These are phyloP conservation scores for Micromussa lordhowensis DNA, from an alignment of 92 coral and sea anemone species.

Conservation along the genomic window DNA sequence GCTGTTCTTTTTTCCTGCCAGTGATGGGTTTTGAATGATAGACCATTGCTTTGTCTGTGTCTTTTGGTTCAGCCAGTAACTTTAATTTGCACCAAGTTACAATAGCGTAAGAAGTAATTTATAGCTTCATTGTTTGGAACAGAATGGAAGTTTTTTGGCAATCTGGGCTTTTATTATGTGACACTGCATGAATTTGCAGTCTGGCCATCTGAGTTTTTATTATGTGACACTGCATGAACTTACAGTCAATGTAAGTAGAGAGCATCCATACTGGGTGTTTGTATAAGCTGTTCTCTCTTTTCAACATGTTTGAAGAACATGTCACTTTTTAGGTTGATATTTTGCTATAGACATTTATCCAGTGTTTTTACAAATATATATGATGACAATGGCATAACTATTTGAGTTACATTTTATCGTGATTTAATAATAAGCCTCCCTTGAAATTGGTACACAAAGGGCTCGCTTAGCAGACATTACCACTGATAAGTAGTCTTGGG, in stretches of 20 bases:
- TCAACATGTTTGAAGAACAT: neutral
- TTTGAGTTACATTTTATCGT: neutral
- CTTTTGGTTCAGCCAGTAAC: neutral
- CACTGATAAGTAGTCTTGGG: too few species aligned
- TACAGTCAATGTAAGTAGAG: neutral
- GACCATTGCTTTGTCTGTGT: neutral
- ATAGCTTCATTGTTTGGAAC: constrained; percentile 1
- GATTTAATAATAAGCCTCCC: neutral
- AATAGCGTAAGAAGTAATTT: neutral
- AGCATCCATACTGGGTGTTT: neutral
- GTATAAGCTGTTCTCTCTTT: neutral
- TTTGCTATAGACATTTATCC: neutral
- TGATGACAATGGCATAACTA: neutral
- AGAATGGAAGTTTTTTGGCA: neutral
- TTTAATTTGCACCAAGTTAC: neutral
- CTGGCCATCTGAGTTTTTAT: too few species aligned
- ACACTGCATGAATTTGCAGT: neutral
- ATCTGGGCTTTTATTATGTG: neutral
- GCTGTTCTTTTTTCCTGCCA: neutral
- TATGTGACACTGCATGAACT: neutral
- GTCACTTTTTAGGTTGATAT: neutral
- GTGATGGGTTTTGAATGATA: neutral
- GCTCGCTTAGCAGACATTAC: neutral
- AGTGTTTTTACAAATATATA: neutral
- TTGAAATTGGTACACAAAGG: neutral